These are phyloP conservation scores for Choreutis nemorana DNA, from an alignment of 2,888 invertebrate species.

Conservation along the genomic window DNA sequence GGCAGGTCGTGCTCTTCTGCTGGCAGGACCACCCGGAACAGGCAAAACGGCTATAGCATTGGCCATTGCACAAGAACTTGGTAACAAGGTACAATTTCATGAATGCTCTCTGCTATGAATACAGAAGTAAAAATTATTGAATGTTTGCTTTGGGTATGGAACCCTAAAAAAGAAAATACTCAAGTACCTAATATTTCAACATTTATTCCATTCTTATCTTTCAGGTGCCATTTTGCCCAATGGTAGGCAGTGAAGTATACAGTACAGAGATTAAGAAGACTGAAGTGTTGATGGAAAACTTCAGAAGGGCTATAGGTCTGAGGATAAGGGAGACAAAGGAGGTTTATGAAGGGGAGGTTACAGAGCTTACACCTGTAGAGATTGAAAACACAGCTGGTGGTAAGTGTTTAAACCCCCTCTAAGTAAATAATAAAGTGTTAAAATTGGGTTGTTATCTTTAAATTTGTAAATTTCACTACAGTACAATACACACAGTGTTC, in stretches of 20 bases:
- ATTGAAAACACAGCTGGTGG: conserved; percentile 96
- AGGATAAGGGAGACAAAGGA: conserved; percentile 96
- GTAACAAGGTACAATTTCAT: conserved; percentile 73
- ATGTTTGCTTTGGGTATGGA: neutral
- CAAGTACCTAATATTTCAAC: neutral
- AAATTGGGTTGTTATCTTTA: too few relatives aligned
- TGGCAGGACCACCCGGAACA: conserved; percentile 97
- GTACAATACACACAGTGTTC: too few relatives aligned
- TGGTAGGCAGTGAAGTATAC: conserved; percentile 95
- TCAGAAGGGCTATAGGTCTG: conserved; percentile 95
- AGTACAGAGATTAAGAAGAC: conserved; percentile 99
- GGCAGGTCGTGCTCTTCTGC: conserved; percentile 93
- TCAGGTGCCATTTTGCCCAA: conserved; percentile 87
- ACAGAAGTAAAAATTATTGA: neutral
- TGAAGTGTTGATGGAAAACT: conserved; percentile 99
- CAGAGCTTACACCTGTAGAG: conserved; percentile 96
- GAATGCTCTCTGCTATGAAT: neutral
- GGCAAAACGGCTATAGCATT: conserved; percentile 98
- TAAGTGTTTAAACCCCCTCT: too few relatives aligned
- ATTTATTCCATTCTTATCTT: conserved; percentile 6
- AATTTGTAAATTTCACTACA: too few relatives aligned
- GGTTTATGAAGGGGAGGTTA: conserved; percentile 99
- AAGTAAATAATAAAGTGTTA: too few relatives aligned
- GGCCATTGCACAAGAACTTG: conserved; percentile 97
- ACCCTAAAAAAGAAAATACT: neutral